Conservation (phyloP, 2,888 invertebrate genomes). For the Polymixis lichenea region DNA sequence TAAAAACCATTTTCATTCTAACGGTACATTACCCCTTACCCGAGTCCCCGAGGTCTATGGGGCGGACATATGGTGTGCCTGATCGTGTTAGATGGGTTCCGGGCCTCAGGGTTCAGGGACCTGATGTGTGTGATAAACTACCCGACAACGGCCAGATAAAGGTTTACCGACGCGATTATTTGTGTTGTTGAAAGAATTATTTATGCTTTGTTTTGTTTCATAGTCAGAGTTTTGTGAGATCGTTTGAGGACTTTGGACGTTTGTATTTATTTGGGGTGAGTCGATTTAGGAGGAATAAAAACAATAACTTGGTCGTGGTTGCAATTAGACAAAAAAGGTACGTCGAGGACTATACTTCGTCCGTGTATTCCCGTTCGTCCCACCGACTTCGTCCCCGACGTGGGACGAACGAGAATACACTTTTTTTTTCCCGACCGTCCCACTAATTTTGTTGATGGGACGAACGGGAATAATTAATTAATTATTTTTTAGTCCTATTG, state of each 20-base stretch:
- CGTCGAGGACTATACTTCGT: background rate
- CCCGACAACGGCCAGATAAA: slow-evolving; percentile 56
- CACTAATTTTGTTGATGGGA: too few species aligned
- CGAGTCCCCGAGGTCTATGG: background rate
- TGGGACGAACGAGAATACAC: too few species aligned
- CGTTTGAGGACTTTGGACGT: background rate
- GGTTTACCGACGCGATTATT: slow-evolving; percentile 49
- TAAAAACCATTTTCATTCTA: slow-evolving; percentile 35
- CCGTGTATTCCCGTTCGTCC: too few species aligned
- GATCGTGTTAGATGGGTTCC: slow-evolving; percentile 52
- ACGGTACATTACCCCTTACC: slow-evolving; percentile 45
- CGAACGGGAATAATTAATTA: too few species aligned
- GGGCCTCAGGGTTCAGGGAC: slow-evolving; percentile 46
- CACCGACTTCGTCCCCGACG: too few species aligned
- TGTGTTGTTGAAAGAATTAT: slow-evolving; percentile 31
- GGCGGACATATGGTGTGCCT: slow-evolving; percentile 45
- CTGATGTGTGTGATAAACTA: slow-evolving; percentile 68
- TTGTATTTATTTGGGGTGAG: background rate
- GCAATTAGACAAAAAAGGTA: too few species aligned
- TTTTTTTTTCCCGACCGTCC: too few species aligned
- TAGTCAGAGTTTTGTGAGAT: slow-evolving; percentile 6
- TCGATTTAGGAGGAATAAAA: slow-evolving; percentile 5
- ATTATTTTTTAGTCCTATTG: too few species aligned
- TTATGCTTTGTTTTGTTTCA: slow-evolving; percentile 18
- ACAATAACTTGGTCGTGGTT: background rate